These are phyloP conservation scores for Zaprionus taronus DNA, from an alignment of 1,140 invertebrate genomes.

Conservation along the genomic window DNA sequence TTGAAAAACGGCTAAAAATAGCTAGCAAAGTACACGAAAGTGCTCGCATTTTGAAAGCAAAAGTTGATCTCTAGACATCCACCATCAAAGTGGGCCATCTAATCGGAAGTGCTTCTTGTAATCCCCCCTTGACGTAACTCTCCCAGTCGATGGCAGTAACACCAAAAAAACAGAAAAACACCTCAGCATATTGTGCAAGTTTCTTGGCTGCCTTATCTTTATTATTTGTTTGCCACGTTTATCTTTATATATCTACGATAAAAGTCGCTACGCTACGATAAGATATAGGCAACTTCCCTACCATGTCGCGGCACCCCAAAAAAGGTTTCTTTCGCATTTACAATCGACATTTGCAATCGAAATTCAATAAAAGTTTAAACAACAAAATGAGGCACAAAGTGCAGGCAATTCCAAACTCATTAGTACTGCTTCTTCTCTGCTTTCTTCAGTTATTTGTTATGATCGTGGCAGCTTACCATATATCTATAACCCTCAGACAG, in stretches of 20 bases:
- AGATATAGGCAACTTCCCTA: constrained; percentile 30
- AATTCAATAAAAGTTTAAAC: constrained; percentile 22
- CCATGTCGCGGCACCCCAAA: constrained; percentile 7
- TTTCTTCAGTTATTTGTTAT: not conserved
- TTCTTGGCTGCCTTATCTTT: constrained; percentile 6
- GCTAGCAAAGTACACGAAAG: constrained; percentile 9
- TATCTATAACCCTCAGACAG: constrained; percentile 29
- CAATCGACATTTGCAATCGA: constrained; percentile 15
- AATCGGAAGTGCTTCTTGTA: constrained; percentile 1
- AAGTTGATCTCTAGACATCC: constrained; percentile 50
- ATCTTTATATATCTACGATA: constrained; percentile 51
- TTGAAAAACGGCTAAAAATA: constrained; percentile 60
- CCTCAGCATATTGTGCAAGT: constrained; percentile 27
- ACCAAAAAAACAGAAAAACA: not conserved
- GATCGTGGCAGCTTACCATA: not conserved
- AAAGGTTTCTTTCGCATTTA: not conserved
- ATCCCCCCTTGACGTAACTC: constrained; percentile 10
- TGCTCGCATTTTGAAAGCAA: constrained; percentile 63
- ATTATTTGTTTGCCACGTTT: constrained; percentile 28
- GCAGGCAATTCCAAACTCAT: not conserved
- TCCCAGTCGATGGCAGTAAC: not conserved
- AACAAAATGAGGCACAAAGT: constrained; percentile 27
- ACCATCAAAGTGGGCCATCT: constrained; percentile 23
- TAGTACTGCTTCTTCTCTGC: not conserved
- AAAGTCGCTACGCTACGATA: constrained; percentile 34